These are phyloP conservation scores for Cydia strobilella DNA, from an alignment of 1,140 invertebrate genomes.

Conservation along the genomic window DNA sequence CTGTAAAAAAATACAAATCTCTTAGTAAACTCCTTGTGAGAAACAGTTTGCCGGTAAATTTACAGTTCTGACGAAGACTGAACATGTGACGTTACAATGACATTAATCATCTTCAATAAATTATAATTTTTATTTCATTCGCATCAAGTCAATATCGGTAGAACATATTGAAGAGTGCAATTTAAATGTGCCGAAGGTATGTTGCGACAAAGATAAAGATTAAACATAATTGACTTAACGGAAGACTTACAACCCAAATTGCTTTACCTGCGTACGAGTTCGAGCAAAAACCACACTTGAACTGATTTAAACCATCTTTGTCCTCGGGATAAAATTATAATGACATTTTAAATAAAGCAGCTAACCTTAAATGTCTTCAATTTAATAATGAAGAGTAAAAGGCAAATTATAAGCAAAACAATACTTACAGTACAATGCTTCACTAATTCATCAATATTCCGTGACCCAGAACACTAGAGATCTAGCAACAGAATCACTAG, in stretches of 20 bases:
- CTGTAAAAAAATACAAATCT: too few relatives aligned
- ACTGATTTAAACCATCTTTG: not conserved
- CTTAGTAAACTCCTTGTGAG: too few relatives aligned
- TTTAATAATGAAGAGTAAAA: not conserved
- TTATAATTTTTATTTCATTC: too few relatives aligned
- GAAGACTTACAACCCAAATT: constrained; percentile 14
- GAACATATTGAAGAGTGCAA: not conserved
- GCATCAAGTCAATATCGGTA: not conserved
- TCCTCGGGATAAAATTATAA: not conserved
- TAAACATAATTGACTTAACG: constrained; percentile 8
- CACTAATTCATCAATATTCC: constrained; percentile 38
- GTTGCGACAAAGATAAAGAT: not conserved
- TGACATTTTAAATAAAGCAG: constrained; percentile 6
- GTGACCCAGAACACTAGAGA: constrained; percentile 45
- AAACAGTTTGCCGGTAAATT: too few relatives aligned
- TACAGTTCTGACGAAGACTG: too few relatives aligned
- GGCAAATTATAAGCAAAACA: constrained; percentile 27
- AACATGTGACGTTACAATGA: too few relatives aligned
- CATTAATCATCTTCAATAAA: too few relatives aligned
- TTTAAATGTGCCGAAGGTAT: not conserved
- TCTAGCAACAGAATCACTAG: constrained; percentile 37
- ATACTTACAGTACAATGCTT: constrained; percentile 42
- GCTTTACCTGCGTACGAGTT: not conserved
- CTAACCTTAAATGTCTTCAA: constrained; percentile 11
- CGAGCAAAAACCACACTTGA: not conserved